Base-by-base conservation (phyloP, 2,113 vertebrate genomes). In the Antennarius striatus region DNA sequence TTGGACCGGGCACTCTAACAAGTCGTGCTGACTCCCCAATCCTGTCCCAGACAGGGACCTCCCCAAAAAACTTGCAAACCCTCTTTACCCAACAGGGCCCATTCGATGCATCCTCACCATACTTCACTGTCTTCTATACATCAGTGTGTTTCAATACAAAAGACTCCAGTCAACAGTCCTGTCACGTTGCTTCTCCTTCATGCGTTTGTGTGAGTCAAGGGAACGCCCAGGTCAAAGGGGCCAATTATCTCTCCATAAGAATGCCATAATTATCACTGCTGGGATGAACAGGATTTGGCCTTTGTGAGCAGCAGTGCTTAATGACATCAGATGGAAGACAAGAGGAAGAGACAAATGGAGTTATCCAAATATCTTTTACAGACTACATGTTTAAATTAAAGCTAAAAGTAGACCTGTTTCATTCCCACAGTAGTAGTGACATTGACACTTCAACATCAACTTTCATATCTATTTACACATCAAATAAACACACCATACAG, bases 211-310 rank as follows among this genome's bases (percentile, higher is more conserved):
- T 17, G 56, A 61, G 49, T 77, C 59, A 49, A 64, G 74, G 56
- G 49, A 72, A 62, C 58, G 69, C 61, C 55, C 29, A 14, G 75
- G 84, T 84, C 83, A 83, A 56, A 71, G 46, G 68, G 68, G 68
- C 60, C 59, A 63, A 69, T 85, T 69, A 53, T 82, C 70, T 56
- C 68, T 83, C 75, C 61, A 30, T 86, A 67, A 78, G 75, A 71
- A 71, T 57, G 81, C 82, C 60, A 42, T 88, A 84, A 90, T 90
- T 86, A 84, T 76, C 81, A 64, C 64, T 54, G 67, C 56, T 22
- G 73, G 76, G 67, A 72, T 53, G 77, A 67, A 32, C 48, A 3
- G 40, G 67, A 71, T 47, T 71, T 81, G 82, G 79, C 77, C 82
- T 84, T 63, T 22, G n/a, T 40, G 49, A 56, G 56, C 61, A 45